Evolutionary conservation across 2,113 vertebrate genomes (phyloP).

Genomic region (Phocoena phocoena): DNA sequence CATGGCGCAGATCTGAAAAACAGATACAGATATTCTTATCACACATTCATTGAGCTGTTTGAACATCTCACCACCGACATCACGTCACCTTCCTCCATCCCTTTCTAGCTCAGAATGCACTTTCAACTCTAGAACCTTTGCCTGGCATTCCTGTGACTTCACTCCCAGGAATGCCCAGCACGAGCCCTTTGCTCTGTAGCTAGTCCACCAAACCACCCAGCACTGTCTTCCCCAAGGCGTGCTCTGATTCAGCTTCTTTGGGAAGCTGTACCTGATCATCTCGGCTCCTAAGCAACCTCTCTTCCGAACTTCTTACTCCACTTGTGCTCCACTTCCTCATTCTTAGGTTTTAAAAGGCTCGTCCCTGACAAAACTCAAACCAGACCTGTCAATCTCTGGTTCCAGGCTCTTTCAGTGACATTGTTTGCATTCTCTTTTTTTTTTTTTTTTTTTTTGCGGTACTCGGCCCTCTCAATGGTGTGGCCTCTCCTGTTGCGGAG

Average conservation of each 20-base stretch:
- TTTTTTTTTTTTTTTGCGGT: not conserved
- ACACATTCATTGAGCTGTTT: not conserved
- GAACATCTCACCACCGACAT: not conserved
- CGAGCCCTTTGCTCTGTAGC: not conserved
- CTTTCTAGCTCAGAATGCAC: not conserved
- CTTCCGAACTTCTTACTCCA: not conserved
- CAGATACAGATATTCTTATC: not conserved
- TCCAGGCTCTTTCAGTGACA: not conserved
- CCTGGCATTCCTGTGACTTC: not conserved
- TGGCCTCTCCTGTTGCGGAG: too few relatives aligned
- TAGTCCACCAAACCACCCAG: not conserved
- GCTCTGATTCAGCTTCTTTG: not conserved
- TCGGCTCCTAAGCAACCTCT: not conserved
- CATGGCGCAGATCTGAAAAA: not conserved
- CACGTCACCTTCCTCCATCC: rapidly evolving
- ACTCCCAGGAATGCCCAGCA: not conserved
- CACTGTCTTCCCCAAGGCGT: not conserved
- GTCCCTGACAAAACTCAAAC: not conserved
- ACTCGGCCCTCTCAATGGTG: too few relatives aligned
- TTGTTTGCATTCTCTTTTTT: not conserved
- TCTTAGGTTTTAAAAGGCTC: not conserved
- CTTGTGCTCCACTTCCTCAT: not conserved
- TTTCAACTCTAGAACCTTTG: not conserved
- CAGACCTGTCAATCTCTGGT: not conserved
- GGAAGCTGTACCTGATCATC: not conserved